A percentile compares a stretch with the other conserved stretches of the same genome.
phyloP scores from a whole-genome alignment of 2,797 vertebrate genomes.

The Premnoplex brunnescens region DNA sequence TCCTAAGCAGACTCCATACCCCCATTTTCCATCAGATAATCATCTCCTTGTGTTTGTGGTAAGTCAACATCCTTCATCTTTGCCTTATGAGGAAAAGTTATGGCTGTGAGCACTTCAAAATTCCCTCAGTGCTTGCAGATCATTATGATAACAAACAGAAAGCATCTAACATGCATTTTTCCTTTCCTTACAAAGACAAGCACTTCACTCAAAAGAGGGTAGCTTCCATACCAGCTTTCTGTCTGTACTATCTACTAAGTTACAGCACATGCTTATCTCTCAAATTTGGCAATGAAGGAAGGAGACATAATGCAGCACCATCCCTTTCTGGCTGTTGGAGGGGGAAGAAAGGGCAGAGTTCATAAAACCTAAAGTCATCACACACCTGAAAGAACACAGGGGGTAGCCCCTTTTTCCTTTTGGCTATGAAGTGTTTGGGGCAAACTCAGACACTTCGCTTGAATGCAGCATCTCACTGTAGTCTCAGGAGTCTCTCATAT shows the following conservation, averaged over 20 bases:
- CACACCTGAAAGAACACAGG: neutral
- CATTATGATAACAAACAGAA: conserved; percentile 51
- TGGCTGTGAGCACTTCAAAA: conserved; percentile 31
- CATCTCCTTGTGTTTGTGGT: conserved; percentile 71
- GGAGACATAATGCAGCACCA: neutral
- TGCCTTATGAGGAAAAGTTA: conserved; percentile 65
- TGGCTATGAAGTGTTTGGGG: neutral
- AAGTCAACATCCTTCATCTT: conserved; percentile 70
- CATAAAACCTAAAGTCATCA: neutral
- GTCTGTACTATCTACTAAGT: neutral
- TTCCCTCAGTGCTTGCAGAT: conserved; percentile 65
- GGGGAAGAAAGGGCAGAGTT: neutral
- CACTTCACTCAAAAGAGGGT: neutral
- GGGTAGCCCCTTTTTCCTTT: neutral
- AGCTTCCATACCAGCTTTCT: neutral
- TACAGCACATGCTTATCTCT: neutral
- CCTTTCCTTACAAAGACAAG: conserved; percentile 61
- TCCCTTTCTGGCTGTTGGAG: neutral
- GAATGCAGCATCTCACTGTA: neutral
- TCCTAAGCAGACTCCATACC: conserved; percentile 64
- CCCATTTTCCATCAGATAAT: conserved; percentile 72
- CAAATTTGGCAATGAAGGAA: neutral
- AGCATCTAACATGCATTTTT: neutral
- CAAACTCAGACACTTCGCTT: neutral
- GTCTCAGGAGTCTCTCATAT: neutral